Base-by-base conservation (phyloP, 1,140 invertebrate species). In the Brachionus plicatilis region DNA sequence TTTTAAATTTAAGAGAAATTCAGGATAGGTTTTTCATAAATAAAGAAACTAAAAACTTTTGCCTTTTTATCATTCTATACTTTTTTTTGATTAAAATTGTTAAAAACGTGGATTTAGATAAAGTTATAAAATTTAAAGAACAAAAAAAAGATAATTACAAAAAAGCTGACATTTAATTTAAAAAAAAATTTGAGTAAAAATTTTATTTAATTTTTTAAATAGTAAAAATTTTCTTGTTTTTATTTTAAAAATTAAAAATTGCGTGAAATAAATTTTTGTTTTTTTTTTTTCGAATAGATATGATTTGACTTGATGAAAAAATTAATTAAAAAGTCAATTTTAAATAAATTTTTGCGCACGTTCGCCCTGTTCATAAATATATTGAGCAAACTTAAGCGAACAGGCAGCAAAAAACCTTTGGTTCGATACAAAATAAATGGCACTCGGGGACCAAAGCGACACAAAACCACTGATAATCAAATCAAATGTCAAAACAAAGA, bases 261-360 rank as follows among this genome's bases (percentile, higher is more conserved):
- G 8, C 12, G 0, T 75, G 24, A 24, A 33, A 24, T 24, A 24
- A 24, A 20, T 29, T 50, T 76, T 76, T 24, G 4, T n/a, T 27
- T 27, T 53, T 6, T 29, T 8, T 76, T 47, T 24, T 76, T 11
- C 24, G 24, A 76, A 50, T 3, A 27, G 27, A 76, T 50, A 50
- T 76, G 24, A 27, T 24, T 27, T 50, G 24, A 20, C 47, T 76
- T 53, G 12, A 76, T 76, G 72, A 76, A 76, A 76, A 76, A 76
- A 50, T 27, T 47, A 50, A 76, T 76, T 12, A 76, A 76, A 76
- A 76, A 76, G 33, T 76, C 72, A 20, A 76, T 76, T 50, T 76
- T 76, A 3, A 76, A 76, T 76, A 47, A 47, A 76, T 76, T 76
- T 47, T 50, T 76, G 20, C 72, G 24, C 9, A 76, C 43, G 20